phyloP scores from a whole-genome alignment of 1,140 invertebrate species.

The Antheraea pernyi region DNA sequence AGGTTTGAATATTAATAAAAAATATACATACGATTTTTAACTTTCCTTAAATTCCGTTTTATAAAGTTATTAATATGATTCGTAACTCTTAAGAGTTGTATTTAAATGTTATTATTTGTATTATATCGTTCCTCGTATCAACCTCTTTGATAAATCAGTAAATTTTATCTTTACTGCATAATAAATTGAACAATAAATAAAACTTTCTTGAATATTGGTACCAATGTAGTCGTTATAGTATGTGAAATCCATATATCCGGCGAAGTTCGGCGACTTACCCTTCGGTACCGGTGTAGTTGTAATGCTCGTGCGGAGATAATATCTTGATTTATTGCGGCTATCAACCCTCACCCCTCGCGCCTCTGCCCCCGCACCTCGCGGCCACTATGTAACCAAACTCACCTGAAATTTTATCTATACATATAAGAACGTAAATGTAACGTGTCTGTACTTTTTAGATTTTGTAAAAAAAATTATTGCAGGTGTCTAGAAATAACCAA shows the following conservation, averaged over 20 bases:
- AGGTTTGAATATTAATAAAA: neutral
- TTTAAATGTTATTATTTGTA: too few relatives aligned
- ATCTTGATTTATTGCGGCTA: constrained; percentile 73
- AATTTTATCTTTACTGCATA: too few relatives aligned
- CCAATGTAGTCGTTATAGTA: neutral
- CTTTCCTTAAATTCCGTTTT: too few relatives aligned
- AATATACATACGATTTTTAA: too few relatives aligned
- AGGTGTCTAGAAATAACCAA: too few relatives aligned
- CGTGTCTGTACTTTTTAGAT: too few relatives aligned
- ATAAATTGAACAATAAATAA: neutral
- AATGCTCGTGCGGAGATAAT: constrained; percentile 59
- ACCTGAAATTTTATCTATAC: constrained; percentile 22
- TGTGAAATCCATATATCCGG: constrained; percentile 8
- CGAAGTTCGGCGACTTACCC: constrained; percentile 45
- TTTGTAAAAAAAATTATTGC: too few relatives aligned
- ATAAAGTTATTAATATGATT: too few relatives aligned
- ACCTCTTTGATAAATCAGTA: too few relatives aligned
- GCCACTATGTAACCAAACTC: constrained; percentile 1
- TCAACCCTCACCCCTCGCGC: constrained; percentile 39
- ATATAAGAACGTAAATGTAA: constrained; percentile 9
- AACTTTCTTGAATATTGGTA: neutral
- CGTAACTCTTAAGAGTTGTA: too few relatives aligned
- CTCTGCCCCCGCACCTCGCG: constrained; percentile 18
- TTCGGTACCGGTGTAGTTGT: constrained; percentile 49
- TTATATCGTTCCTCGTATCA: too few relatives aligned